A percentile compares a stretch with the other conserved stretches of the same genome.
These are phyloP conservation scores for Anhinga rufa DNA, from an alignment of 2,113 vertebrate species.

Conservation along the genomic window DNA sequence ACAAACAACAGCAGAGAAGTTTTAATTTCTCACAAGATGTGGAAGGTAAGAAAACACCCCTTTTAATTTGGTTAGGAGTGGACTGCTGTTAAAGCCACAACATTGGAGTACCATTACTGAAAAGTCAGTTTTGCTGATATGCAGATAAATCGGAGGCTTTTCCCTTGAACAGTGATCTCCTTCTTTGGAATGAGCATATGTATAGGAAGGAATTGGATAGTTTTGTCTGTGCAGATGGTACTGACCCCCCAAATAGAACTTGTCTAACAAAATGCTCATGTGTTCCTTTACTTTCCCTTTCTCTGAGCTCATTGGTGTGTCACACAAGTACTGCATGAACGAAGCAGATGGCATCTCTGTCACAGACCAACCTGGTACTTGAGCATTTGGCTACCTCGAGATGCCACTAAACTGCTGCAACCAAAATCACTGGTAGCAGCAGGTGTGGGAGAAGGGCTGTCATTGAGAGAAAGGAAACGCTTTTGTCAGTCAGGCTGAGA, in stretches of 20 bases:
- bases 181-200: not conserved
- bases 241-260: not conserved
- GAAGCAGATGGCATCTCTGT: not conserved
- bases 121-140: not conserved
- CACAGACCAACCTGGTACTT: not conserved
- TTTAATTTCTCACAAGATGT: not conserved
- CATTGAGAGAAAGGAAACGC: not conserved
- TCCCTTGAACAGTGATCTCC: not conserved
- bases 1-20: not conserved
- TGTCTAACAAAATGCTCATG: not conserved
- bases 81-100: not conserved
- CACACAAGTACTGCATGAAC: not conserved
- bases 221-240: not conserved
- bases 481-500: not conserved
- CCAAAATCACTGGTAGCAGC: not conserved
- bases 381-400: not conserved
- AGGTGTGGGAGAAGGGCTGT: not conserved
- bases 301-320: not conserved
- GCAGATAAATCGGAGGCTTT: not conserved
- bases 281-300: not conserved
- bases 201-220: not conserved
- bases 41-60: not conserved
- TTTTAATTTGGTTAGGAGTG: not conserved
- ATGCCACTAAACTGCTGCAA: not conserved
- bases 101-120: not conserved